These are phyloP conservation scores for Pongo abelii DNA, from an alignment of 2,113 vertebrate species.

Conservation along the genomic window DNA sequence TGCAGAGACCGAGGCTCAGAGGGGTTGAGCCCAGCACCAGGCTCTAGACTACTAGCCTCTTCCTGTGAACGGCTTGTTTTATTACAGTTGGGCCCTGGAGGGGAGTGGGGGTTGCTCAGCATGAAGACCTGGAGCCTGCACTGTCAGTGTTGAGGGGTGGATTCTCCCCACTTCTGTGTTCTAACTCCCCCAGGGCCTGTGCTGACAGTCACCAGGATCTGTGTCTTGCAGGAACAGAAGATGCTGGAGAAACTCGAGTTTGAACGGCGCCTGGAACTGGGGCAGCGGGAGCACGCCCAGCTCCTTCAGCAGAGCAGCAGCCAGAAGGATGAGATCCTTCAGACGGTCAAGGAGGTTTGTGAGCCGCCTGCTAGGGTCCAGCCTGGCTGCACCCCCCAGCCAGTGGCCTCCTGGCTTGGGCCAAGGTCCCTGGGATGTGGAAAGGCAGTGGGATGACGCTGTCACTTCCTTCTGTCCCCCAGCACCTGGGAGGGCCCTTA, in stretches of 20 bases:
- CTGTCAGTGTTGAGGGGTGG: not conserved
- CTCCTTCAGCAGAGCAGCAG: slow-evolving; percentile 88
- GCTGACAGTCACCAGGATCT: not conserved
- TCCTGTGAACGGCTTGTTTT: not conserved
- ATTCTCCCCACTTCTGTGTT: not conserved
- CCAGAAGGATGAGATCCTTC: slow-evolving; percentile 91
- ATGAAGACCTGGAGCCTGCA: not conserved
- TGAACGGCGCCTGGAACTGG: slow-evolving; percentile 88
- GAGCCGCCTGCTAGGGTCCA: accelerated
- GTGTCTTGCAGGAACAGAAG: slow-evolving; percentile 88
- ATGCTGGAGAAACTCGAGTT: slow-evolving; percentile 93
- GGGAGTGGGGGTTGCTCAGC: not conserved
- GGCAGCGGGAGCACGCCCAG: slow-evolving; percentile 90
- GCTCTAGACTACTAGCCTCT: not conserved
- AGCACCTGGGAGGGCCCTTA: not conserved
- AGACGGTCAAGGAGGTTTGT: slow-evolving; percentile 91
- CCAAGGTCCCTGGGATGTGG: not conserved
- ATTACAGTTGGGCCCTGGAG: not conserved
- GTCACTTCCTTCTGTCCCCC: not conserved
- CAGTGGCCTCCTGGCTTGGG: not conserved
- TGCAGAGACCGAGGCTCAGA: not conserved
- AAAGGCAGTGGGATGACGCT: not conserved
- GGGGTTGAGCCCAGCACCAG: not conserved
- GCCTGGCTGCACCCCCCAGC: not conserved
- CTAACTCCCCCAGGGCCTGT: not conserved